phyloP scores from a whole-genome alignment of 2,113 vertebrate species.

The Sturnus vulgaris region DNA sequence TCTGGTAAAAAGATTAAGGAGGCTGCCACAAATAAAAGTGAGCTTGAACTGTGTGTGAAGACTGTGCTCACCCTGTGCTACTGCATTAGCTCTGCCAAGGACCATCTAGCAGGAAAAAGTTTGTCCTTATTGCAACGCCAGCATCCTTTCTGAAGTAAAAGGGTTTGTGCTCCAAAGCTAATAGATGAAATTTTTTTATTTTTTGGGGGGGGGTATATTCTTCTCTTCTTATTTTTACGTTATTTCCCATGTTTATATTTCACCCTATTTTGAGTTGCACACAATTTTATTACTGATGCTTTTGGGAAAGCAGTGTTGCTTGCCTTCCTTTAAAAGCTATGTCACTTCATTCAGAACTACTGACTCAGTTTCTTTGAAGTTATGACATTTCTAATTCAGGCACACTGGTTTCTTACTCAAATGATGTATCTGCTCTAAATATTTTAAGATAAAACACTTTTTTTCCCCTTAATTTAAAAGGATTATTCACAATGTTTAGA shows the following conservation, averaged over 20 bases:
- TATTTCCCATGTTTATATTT: background rate
- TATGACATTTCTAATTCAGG: background rate
- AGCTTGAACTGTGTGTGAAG: background rate
- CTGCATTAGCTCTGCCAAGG: background rate
- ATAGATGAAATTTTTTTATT: background rate
- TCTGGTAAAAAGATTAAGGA: background rate
- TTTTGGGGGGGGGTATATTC: background rate
- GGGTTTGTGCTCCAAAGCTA: background rate
- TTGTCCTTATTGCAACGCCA: background rate
- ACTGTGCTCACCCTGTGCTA: background rate
- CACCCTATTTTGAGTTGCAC: background rate
- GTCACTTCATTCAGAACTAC: background rate
- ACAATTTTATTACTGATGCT: background rate
- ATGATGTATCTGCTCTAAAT: background rate
- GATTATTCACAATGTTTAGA: background rate
- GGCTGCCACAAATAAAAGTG: background rate
- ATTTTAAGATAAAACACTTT: background rate
- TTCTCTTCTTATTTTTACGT: background rate
- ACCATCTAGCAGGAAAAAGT: background rate
- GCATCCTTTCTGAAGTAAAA: background rate
- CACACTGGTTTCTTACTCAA: background rate
- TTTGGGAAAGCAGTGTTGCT: background rate
- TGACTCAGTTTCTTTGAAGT: conserved; percentile 23
- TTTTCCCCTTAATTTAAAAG: background rate
- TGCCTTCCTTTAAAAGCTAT: background rate